A percentile compares a stretch with the other conserved stretches of the same genome.
phyloP scores from a whole-genome alignment of 2,113 vertebrate species.

The Fregetta grallaria region DNA sequence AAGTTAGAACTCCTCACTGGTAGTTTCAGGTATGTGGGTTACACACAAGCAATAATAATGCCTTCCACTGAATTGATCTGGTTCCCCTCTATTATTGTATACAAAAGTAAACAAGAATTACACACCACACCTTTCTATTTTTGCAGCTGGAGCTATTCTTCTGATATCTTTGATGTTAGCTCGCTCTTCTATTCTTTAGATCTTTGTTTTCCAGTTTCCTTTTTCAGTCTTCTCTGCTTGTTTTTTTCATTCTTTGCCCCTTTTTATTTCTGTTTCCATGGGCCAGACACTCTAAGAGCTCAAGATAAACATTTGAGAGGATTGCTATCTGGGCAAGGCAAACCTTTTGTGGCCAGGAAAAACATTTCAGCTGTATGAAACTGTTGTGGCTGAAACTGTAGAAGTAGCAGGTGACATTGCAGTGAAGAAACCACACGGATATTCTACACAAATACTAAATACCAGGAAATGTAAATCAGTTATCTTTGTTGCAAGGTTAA shows the following conservation, averaged over 20 bases:
- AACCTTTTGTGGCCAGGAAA: background rate
- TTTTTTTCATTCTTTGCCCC: background rate
- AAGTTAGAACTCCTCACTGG: background rate
- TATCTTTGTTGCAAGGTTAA: background rate
- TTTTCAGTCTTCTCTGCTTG: background rate
- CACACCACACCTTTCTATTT: background rate
- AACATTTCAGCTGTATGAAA: conserved; percentile 18
- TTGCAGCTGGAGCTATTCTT: background rate
- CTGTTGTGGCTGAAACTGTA: background rate
- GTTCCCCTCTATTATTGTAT: background rate
- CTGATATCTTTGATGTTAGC: background rate
- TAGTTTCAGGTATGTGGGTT: background rate
- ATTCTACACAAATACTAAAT: background rate
- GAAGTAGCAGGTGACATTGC: background rate
- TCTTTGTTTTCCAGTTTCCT: background rate
- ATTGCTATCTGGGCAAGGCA: background rate
- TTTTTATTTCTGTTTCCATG: conserved; percentile 3
- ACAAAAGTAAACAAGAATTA: background rate
- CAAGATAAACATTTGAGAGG: conserved; percentile 18
- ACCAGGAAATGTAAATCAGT: background rate
- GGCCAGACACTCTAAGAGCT: background rate
- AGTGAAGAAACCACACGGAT: background rate
- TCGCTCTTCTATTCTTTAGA: background rate
- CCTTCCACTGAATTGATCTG: background rate
- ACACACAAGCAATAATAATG: background rate